A percentile compares a stretch with the other conserved stretches of the same genome.
Conservation (phyloP, 2,113 vertebrate species). For the Ia io region DNA sequence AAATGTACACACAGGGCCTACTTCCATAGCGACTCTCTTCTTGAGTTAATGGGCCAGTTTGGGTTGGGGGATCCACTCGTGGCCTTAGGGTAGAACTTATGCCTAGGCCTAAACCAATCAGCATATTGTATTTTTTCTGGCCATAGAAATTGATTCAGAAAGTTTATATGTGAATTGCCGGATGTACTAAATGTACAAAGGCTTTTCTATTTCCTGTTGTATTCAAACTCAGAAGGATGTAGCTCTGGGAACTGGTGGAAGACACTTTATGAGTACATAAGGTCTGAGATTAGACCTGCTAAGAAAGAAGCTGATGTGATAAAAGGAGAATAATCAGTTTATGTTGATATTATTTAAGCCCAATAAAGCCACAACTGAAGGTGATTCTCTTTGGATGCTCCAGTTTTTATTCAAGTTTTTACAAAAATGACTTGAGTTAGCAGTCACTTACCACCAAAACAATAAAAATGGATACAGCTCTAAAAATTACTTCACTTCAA, state of each 20-base stretch:
- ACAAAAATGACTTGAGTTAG: background rate
- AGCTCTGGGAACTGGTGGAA: background rate
- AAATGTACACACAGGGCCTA: background rate
- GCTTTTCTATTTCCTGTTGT: background rate
- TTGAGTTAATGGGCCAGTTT: background rate
- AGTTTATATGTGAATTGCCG: background rate
- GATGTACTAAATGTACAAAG: background rate
- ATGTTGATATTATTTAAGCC: background rate
- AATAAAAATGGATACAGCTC: background rate
- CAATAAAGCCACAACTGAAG: background rate
- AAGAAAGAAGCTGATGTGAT: background rate
- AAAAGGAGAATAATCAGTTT: background rate
- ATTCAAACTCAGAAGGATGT: background rate
- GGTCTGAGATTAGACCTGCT: background rate
- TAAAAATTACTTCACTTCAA: background rate
- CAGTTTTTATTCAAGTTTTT: conserved; percentile 18
- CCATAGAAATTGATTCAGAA: background rate
- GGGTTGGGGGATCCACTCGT: background rate
- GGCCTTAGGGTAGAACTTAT: background rate
- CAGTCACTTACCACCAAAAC: background rate
- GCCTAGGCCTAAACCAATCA: background rate
- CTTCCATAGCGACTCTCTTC: background rate
- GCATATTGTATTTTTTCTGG: background rate
- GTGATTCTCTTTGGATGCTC: too few species aligned
- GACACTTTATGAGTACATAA: background rate